Evolutionary conservation across 2,888 invertebrate species (phyloP), one percentile per base, ranked within the genome.

Genomic region (Parnassius smintheus): DNA sequence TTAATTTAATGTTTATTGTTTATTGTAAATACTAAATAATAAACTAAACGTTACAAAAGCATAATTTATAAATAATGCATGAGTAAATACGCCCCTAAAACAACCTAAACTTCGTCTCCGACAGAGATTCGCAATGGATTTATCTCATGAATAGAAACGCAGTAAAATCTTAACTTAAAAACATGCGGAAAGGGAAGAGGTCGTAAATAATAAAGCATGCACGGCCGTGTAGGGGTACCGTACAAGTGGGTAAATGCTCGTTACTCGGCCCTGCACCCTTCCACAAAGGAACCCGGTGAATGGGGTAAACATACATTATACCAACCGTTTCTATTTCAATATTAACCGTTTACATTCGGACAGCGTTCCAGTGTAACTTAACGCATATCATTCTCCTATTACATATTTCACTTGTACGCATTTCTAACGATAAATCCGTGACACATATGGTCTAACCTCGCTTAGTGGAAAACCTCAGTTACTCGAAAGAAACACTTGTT

Each of bases 131-230:
- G 74, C 75, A 67, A 70, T 71, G 81, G 82, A 82, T 83, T 84
- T 75, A 78, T 68, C 85, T 86, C 88, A 88, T 90, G 88, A 91
- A 89, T 90, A 86, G 81, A 72, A 73, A 73, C 73, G 84, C 88
- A 86, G 89, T 91, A 88, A 91, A 91, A 91, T 91, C 90, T 91
- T 89, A 89, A 85, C 85, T 80, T 82, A 85, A 86, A 89, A 88
- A 89, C 87, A 87, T 84, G 84, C 85, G 83, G 84, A 87, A 88
- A 89, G 88, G 87, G 88, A 82, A 73, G 74, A 83, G 76, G 77
- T 86, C 89, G 88, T 91, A 90, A 91, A 91, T 91, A 91, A 91
- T 91, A 90, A 85, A 91, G 78, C 86, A 82, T 85, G 86, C 83
- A 82, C 80, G 85, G 82, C 75, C 78, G 77, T 74, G 72, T 76